Conservation (phyloP, 2,888 invertebrate species). For the Drosophila gaucha region DNA sequence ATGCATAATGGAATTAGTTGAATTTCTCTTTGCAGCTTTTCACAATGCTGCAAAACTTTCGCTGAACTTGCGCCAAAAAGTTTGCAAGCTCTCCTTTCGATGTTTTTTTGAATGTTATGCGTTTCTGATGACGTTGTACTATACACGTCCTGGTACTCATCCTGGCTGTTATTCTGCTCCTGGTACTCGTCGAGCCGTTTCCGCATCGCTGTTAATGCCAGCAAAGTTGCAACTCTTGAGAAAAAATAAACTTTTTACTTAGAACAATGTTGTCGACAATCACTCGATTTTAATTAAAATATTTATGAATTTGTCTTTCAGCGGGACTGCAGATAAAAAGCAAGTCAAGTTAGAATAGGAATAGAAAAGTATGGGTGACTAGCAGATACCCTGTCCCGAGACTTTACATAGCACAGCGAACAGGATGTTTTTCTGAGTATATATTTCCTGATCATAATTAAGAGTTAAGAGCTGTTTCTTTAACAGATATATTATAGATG, state of each 20-base stretch:
- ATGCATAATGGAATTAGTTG: conserved; percentile 78
- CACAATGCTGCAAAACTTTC: conserved; percentile 49
- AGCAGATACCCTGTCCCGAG: not conserved
- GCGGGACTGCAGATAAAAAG: not conserved
- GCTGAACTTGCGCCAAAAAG: conserved; percentile 63
- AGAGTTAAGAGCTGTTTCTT: no score
- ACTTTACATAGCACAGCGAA: not conserved
- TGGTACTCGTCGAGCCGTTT: conserved; percentile 27
- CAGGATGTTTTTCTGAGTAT: no score
- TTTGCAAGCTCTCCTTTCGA: conserved; percentile 40
- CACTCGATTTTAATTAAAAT: conserved; percentile 76
- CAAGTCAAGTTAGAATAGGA: not conserved
- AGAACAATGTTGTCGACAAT: conserved; percentile 69
- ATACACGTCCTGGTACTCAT: conserved; percentile 1
- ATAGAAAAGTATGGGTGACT: not conserved
- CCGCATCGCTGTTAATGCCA: conserved; percentile 55
- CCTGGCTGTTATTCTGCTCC: not conserved
- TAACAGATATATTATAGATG: no score
- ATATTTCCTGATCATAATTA: no score
- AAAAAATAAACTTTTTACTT: conserved; percentile 67
- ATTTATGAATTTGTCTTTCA: conserved; percentile 70
- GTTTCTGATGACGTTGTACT: conserved; percentile 73
- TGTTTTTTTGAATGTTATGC: conserved; percentile 68
- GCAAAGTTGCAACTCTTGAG: conserved; percentile 54
- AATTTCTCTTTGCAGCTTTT: conserved; percentile 68